Evolutionary conservation across 2,797 vertebrate species (phyloP).

Genomic region (Halcyon badia): DNA sequence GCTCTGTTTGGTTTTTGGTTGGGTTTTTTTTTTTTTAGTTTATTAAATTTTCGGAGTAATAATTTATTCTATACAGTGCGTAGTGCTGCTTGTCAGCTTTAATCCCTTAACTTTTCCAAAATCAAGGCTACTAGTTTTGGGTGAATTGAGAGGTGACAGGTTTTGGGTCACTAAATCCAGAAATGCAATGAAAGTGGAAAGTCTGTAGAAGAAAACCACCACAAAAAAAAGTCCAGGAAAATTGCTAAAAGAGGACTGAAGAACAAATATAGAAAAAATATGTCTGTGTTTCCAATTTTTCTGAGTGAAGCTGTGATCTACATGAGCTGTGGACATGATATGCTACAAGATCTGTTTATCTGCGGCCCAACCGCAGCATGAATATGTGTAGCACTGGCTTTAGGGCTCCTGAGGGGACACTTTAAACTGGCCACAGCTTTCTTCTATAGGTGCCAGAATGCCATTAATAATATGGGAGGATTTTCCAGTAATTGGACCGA

Average conservation of each 20-base stretch:
- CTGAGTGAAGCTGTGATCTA: not conserved
- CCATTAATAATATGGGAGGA: not conserved
- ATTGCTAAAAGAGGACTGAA: not conserved
- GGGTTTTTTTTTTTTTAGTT: not conserved
- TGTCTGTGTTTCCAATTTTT: not conserved
- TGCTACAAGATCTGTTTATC: not conserved
- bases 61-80: not conserved
- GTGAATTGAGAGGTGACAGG: not conserved
- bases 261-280: not conserved
- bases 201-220: not conserved
- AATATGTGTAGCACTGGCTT: not conserved
- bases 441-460: not conserved
- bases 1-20: slow-evolving; percentile 61
- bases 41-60: not conserved
- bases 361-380: not conserved
- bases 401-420: not conserved
- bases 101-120: not conserved
- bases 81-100: not conserved
- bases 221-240: not conserved
- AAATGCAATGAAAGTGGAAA: not conserved
- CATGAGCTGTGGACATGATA: not conserved
- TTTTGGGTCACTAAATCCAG: not conserved
- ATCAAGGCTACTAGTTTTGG: not conserved
- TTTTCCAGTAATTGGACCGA: not conserved
- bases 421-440: not conserved